Base-by-base conservation (phyloP, 2,113 vertebrate species). In the Hippocampus mohnikei region DNA sequence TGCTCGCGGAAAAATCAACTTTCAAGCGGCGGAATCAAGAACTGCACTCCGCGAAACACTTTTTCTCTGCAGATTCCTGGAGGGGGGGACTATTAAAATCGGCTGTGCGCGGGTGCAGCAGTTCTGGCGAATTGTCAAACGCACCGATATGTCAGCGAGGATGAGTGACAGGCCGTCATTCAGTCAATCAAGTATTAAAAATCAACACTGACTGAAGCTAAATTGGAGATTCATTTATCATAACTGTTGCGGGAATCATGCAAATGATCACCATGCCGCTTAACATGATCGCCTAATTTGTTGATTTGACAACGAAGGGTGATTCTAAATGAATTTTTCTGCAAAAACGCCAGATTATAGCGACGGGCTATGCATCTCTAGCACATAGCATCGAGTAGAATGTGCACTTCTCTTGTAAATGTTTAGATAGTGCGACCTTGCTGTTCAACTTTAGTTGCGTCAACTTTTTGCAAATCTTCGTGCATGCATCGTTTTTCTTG, bases 401-500 rank as follows among this genome's bases (percentile, higher is more conserved):
- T 37, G 33, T 5, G 6, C 33, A 37, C 5, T 37, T 37, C 33
- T 37, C 23, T 58, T 13, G 8, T 27, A 59, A n/a, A n/a, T 59
- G 23, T 5, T 16, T 27, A 16, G 25, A 59, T 5, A 13, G 5
- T 29, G 23, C 10, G 1, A 12, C 12, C 10, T 58, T 58, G 25
- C 25, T 59, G 5, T 59, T 59, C 13, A 29, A 59, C 13, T 59
- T 59, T 59, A 8, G 3, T 25, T 27, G 55, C 20, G 61, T 41
- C 40, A 41, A 63, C 60, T 29, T 40, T 23, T 55, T 55, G 48
- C n/a, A 62, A 33, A 59, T 59, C 25, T 15, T 52, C 40, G 53
- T 71, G 65, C 69, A 67, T 37, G 33, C 25, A 68, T 56, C 41
- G 3, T 55, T 55, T 55, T 15, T n/a, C 40, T 5, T 44, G 56